A percentile compares a stretch with the other conserved stretches of the same genome.
Evolutionary conservation across 2,113 vertebrate species (phyloP).

Genomic region (Ascaphus truei): DNA sequence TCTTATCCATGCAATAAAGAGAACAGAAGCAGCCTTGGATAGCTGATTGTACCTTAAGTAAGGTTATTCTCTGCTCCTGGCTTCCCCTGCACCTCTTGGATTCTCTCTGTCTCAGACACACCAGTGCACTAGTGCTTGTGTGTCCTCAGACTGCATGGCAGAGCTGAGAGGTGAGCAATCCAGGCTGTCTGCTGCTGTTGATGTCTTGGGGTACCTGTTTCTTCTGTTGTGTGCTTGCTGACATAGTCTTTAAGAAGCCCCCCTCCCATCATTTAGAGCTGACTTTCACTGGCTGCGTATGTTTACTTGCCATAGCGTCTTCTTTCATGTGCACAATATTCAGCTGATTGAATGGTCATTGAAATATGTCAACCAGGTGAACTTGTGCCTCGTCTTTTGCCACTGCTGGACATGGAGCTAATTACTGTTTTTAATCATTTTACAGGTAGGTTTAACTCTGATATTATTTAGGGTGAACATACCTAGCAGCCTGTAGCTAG

Average conservation of each 20-base stretch:
- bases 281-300: too few species aligned
- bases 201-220: neutral
- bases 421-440: neutral
- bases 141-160: slow-evolving; percentile 20
- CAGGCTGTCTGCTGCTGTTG: slow-evolving; percentile 2
- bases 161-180: slow-evolving; percentile 28
- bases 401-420: neutral
- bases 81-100: slow-evolving; percentile 27
- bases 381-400: neutral
- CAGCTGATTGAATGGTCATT: neutral
- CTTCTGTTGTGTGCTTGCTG: neutral
- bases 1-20: neutral
- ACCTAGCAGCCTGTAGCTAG: too few species aligned
- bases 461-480: too few species aligned
- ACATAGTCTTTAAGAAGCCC: neutral
- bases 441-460: neutral
- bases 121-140: neutral
- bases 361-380: neutral
- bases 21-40: neutral
- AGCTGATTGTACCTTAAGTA: neutral
- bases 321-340: neutral
- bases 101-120: slow-evolving; percentile 22
- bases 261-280: too few species aligned
- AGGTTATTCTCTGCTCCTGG: slow-evolving; percentile 5
- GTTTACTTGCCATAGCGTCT: too few species aligned